Evolutionary conservation across 2,888 invertebrate species (phyloP).

Genomic region (Nymphalis polychloros): DNA sequence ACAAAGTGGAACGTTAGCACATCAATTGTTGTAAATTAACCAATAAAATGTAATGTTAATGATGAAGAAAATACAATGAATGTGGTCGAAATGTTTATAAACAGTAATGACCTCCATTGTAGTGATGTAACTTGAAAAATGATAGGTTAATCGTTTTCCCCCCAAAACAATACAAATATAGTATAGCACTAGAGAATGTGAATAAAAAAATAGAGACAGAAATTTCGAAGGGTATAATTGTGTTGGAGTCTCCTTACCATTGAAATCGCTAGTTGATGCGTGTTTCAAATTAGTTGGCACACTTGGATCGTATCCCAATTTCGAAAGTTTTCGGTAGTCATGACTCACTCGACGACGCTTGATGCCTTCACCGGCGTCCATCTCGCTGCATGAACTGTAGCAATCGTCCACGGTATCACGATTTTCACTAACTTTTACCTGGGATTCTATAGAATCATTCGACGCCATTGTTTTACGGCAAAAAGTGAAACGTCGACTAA

Average conservation of each 20-base stretch:
- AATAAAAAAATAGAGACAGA: slow-evolving; percentile 6
- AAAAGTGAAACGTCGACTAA: slow-evolving; percentile 60
- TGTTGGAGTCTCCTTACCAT: slow-evolving; percentile 57
- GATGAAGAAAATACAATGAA: slow-evolving; percentile 42
- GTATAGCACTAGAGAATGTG: slow-evolving; percentile 3
- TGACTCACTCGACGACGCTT: slow-evolving; percentile 75
- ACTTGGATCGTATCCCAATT: slow-evolving; percentile 75
- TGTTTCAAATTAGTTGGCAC: slow-evolving; percentile 69
- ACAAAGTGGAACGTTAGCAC: slow-evolving; percentile 3
- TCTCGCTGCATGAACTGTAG: slow-evolving; percentile 57
- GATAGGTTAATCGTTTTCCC: slow-evolving; percentile 77
- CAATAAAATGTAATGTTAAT: background rate
- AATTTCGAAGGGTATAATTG: slow-evolving; percentile 19
- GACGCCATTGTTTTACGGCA: slow-evolving; percentile 78
- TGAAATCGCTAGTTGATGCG: slow-evolving; percentile 60
- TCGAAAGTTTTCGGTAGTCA: slow-evolving; percentile 73
- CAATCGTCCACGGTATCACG: slow-evolving; percentile 60
- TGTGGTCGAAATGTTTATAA: slow-evolving; percentile 71
- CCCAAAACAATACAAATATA: slow-evolving; percentile 60
- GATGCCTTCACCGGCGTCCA: slow-evolving; percentile 67
- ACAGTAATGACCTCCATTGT: slow-evolving; percentile 74
- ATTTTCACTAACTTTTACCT: slow-evolving; percentile 76
- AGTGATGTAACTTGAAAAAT: slow-evolving; percentile 70
- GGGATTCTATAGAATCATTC: slow-evolving; percentile 67
- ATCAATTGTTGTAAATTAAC: slow-evolving; percentile 4